Conservation (phyloP, 2,797 vertebrate genomes). For the Megaceryle alcyon region DNA sequence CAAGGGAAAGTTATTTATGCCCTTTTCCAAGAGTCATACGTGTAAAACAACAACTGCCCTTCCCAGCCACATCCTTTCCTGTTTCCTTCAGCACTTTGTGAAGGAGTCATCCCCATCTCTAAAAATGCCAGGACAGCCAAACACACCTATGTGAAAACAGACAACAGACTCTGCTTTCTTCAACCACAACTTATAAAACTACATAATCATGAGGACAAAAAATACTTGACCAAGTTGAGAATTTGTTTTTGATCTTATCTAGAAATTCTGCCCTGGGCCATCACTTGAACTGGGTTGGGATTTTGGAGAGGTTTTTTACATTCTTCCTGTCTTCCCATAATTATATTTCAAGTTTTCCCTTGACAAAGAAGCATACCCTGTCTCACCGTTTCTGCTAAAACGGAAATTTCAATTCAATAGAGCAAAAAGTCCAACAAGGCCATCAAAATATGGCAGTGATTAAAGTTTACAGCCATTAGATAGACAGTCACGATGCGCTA, state of each 20-base stretch:
- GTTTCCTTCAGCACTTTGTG: not conserved
- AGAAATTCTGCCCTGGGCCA: not conserved
- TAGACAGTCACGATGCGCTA: not conserved
- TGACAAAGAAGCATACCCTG: not conserved
- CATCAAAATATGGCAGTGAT: not conserved
- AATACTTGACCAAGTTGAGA: not conserved
- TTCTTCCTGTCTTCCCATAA: not conserved
- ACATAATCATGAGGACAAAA: not conserved
- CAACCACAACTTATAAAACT: not conserved
- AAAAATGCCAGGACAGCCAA: not conserved
- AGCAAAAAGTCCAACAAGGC: not conserved
- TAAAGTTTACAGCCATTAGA: not conserved
- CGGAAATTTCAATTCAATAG: not conserved
- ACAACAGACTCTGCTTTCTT: not conserved
- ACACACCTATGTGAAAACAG: not conserved
- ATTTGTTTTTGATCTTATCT: not conserved
- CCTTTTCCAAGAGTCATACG: not conserved
- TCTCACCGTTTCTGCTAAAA: not conserved
- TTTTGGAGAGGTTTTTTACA: not conserved
- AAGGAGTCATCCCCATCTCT: not conserved
- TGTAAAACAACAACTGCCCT: not conserved
- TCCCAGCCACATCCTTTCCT: not conserved
- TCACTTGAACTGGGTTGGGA: not conserved
- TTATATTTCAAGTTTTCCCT: not conserved
- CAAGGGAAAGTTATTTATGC: not conserved